Evolutionary conservation across 1,140 invertebrate species (phyloP), one percentile per base, ranked within the genome.

Genomic region (Drosophila willistoni): DNA sequence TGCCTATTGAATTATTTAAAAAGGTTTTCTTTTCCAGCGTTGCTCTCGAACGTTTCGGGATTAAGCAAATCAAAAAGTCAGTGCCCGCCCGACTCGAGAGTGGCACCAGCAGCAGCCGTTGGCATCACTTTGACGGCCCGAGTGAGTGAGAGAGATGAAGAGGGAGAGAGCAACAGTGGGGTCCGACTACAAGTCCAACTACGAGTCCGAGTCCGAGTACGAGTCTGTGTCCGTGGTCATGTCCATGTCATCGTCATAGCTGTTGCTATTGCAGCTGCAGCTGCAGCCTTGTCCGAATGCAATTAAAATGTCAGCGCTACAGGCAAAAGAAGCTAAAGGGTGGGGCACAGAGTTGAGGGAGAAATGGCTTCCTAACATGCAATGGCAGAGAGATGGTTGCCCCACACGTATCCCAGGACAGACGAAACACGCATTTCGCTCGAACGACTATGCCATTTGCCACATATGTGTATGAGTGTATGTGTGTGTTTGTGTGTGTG

Each of bases 261-360:
- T 51, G 70, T 41, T 34, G 39, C 56, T 64, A 64, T 64, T 71
- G 68, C 56, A 70, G 73, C 55, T 69, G 72, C 66, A 64, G 55
- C 33, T 64, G 77, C 64, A 64, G 71, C 71, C 67, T 68, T 71
- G 71, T 71, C 72, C 77, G 83, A 79, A 77, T 86, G 83, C 83
- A 86, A 86, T 86, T 86, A 86, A 87, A 86, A 87, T 77, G 83
- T 77, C 84, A 86, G 73, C 83, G 65, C 54, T 51, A 55, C 57
- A 68, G 47, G 56, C 19, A 29, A 39, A 56, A 29, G 33, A 54
- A 41, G 61, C 56, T 34, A 64, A 29, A 25, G 68, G 61, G 64
- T 59, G 60, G 71, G 44, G 17, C 44, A 51, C 17, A 51, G 22
- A 36, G 56, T 36, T 17, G n/a, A 33, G 56, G 56, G 56, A 71